Conservation (phyloP, 2,888 invertebrate species). For the Tenthredo distinguenda region DNA sequence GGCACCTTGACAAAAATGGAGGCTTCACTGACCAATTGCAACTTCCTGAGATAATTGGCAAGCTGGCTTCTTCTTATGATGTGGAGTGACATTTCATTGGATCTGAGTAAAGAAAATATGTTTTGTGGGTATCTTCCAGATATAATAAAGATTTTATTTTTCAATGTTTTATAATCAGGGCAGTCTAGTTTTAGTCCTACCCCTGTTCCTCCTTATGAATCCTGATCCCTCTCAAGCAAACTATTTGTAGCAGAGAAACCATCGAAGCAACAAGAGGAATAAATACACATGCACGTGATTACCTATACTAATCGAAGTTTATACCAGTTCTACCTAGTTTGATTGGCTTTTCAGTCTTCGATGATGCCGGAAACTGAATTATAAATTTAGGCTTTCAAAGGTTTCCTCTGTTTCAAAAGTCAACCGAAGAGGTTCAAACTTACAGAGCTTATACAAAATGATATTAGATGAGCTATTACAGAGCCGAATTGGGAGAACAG, state of each 20-base stretch:
- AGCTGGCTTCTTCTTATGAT: slow-evolving; percentile 65
- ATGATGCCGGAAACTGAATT: no score
- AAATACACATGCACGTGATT: no score
- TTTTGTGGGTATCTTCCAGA: neutral
- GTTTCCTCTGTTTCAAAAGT: no score
- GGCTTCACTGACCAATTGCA: slow-evolving; percentile 66
- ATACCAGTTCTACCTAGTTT: no score
- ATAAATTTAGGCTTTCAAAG: no score
- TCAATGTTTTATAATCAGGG: neutral
- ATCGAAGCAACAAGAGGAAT: no score
- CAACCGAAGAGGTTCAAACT: no score
- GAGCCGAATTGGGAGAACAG: no score
- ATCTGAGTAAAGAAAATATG: neutral
- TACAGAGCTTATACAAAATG: no score
- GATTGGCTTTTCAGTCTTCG: no score
- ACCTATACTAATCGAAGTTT: no score
- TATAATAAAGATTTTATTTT: neutral
- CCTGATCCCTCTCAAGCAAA: neutral
- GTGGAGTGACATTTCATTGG: neutral
- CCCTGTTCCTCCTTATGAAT: neutral
- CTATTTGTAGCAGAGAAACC: neutral
- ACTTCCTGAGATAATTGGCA: slow-evolving; percentile 71
- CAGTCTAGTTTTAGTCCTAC: neutral
- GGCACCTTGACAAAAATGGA: neutral
- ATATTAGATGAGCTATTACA: no score